phyloP scores from a whole-genome alignment of 2,888 invertebrate species.

The Amaurobius ferox region DNA sequence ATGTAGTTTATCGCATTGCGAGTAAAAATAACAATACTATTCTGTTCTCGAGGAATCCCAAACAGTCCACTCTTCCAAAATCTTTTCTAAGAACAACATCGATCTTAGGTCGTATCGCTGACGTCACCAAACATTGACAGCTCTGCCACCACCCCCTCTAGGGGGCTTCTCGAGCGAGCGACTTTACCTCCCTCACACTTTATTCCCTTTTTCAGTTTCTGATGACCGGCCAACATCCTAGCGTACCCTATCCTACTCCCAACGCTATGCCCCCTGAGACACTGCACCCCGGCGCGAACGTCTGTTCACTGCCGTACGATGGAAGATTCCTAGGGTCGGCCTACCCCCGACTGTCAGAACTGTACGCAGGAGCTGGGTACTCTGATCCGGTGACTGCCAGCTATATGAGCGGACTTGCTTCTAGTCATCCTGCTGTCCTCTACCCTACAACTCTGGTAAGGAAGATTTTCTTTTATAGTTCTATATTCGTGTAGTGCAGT shows the following conservation, averaged over 20 bases:
- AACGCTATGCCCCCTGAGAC: conserved; percentile 46
- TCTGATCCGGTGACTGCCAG: conserved; percentile 45
- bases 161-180: no score
- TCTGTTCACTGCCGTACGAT: conserved; percentile 54
- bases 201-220: conserved; percentile 40
- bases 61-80: no score
- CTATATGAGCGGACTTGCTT: conserved; percentile 36
- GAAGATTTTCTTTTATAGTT: no score
- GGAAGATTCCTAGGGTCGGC: conserved; percentile 35
- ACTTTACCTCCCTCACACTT: no score
- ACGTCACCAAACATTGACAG: no score
- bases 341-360: conserved; percentile 46
- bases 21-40: no score
- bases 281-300: conserved; percentile 25
- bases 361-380: conserved; percentile 48
- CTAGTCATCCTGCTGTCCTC: conserved; percentile 56
- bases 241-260: conserved; percentile 42
- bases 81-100: no score
- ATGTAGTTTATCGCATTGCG: no score
- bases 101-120: no score
- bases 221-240: conserved; percentile 71
- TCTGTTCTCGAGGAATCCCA: no score
- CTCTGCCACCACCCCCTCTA: no score
- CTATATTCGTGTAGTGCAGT: no score
- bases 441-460: conserved; percentile 72